Base-by-base conservation (phyloP, 2,888 invertebrate species). In the Lithophane leautieri region DNA sequence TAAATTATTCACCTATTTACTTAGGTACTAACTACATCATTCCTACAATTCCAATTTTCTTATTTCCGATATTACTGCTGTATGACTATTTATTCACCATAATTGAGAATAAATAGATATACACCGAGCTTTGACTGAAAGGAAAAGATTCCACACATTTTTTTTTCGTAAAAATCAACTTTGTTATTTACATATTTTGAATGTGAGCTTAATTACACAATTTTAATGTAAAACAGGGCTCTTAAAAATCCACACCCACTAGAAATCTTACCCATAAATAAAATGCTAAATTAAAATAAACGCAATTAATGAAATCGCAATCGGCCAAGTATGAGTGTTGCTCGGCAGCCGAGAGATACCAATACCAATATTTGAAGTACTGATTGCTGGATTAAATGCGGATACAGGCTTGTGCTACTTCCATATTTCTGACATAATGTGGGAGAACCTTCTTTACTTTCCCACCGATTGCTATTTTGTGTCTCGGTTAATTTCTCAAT, bases 331-430 rank as follows among this genome's bases (percentile, higher is more conserved):
- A 85, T 61, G 87, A 79, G 85, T 69, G 74, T 73, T 74, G 60
- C 73, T 79, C 68, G 69, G 66, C 40, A 76, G 68, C 60, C 74
- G 77, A 72, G 78, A 85, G 81, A 76, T 85, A 82, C 86, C 87
- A 88, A 85, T 79, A 87, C 76, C 89, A 87, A 89, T 87, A 87
- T 87, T 87, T 88, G 89, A 81, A 75, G 83, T 76, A 76, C 76
- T 89, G 86, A 87, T 87, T 89, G 86, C 88, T 76, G 76, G 86
- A 87, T 87, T 89, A 89, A 88, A 87, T 80, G 73, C 75, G 87
- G 72, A 86, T 88, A 87, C 76, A 80, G 73, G 70, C 78, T 82
- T 87, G 76, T 82, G 73, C 82, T 68, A 79, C 80, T 87, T 82
- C 56, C 78, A 87, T 82, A 85, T 76, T 78, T 82, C 77, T 78